Evolutionary conservation across 1,140 invertebrate genomes (phyloP).

Genomic region (Cyclargus thomasi): DNA sequence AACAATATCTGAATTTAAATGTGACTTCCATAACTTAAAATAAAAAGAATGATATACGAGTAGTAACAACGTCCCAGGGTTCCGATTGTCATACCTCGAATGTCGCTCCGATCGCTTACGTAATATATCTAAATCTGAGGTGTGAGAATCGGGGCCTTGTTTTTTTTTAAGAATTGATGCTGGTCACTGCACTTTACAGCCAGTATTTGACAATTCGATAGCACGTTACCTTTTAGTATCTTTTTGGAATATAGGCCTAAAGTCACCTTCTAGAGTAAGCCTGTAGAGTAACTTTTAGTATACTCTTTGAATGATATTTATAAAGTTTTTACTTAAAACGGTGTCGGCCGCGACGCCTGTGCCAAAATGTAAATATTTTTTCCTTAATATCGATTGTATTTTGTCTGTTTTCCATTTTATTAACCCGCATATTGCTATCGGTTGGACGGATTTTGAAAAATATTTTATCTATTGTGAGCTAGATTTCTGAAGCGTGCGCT

Average conservation of each 20-base stretch:
- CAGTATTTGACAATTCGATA: slow-evolving; percentile 13
- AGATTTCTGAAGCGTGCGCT: no score
- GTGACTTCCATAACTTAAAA: neutral
- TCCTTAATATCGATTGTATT: slow-evolving; percentile 33
- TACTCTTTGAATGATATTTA: slow-evolving; percentile 47
- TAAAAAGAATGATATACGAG: neutral
- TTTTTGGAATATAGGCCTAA: slow-evolving; percentile 62
- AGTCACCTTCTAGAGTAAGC: slow-evolving; percentile 60
- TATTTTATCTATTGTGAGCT: neutral
- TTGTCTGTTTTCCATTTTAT: slow-evolving; percentile 27
- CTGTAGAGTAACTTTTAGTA: slow-evolving; percentile 60
- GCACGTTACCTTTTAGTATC: slow-evolving; percentile 23
- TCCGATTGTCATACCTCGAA: no score
- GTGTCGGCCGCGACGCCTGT: slow-evolving; percentile 54
- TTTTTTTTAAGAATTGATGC: neutral
- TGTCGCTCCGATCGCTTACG: no score
- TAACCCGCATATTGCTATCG: slow-evolving; percentile 32
- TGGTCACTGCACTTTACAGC: slow-evolving; percentile 3
- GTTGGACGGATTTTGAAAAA: slow-evolving; percentile 18
- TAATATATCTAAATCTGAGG: no score
- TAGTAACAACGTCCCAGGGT: no score
- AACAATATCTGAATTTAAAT: neutral
- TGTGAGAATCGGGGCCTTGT: neutral
- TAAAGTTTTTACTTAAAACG: slow-evolving; percentile 41
- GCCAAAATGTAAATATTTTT: slow-evolving; percentile 71